These are phyloP conservation scores for Terrapene triunguis DNA, from an alignment of 2,113 vertebrate genomes.

Conservation along the genomic window DNA sequence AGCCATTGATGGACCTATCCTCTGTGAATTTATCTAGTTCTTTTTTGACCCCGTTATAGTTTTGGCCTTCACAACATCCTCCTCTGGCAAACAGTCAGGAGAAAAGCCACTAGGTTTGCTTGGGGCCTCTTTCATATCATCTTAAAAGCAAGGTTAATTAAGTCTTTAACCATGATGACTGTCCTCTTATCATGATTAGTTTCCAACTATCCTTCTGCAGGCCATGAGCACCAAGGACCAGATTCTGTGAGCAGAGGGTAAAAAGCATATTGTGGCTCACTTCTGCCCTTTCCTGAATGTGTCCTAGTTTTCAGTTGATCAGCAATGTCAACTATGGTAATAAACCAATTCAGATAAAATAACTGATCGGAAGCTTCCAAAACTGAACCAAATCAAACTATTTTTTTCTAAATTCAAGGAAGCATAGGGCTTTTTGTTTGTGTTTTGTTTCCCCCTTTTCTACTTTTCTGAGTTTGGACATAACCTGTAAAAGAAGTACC, in stretches of 20 bases:
- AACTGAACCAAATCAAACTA: background rate
- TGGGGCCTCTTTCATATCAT: background rate
- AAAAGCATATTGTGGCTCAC: background rate
- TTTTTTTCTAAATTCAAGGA: background rate
- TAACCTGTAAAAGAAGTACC: background rate
- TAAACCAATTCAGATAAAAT: background rate
- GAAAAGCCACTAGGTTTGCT: fast-evolving
- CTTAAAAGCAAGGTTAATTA: background rate
- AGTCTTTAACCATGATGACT: background rate
- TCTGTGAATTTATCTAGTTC: no score
- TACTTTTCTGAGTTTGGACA: background rate
- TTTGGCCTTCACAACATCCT: no score
- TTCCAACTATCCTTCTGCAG: background rate
- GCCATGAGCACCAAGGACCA: background rate
- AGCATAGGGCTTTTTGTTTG: background rate
- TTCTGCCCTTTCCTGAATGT: background rate
- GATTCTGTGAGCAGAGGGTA: background rate
- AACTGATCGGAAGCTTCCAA: background rate
- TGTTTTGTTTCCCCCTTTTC: background rate
- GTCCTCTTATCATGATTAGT: background rate
- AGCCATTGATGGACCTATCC: no score
- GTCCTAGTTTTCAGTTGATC: background rate
- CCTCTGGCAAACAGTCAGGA: background rate
- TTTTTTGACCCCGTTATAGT: no score
- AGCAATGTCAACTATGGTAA: background rate